Percentiles rank a stretch among this genome's conserved stretches.
Conservation (phyloP, 2,888 invertebrate genomes). For the Chromoteleia sp. region DNA sequence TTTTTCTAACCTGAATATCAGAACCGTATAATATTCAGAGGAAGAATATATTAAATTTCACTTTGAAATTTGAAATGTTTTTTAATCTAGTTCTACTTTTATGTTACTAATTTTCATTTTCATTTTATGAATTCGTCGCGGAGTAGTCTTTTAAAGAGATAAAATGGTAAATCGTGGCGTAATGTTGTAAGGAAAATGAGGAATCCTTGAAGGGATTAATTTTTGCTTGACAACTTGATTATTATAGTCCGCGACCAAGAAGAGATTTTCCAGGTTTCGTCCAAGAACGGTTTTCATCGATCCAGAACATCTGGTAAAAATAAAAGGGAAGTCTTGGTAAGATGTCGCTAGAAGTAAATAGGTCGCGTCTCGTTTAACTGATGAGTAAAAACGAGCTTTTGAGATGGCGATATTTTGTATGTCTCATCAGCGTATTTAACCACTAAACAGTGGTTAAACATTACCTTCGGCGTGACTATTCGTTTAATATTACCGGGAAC, state of each 20-base stretch:
- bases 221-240: slow-evolving; percentile 35
- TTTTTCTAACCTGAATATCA: no score
- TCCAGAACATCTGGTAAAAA: slow-evolving; percentile 58
- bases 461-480: background rate
- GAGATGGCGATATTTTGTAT: slow-evolving; percentile 38
- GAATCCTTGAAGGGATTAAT: slow-evolving; percentile 34
- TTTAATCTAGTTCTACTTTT: no score
- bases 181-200: slow-evolving; percentile 34
- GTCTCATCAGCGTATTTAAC: background rate
- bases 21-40: no score
- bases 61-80: no score
- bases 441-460: background rate
- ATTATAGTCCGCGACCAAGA: slow-evolving; percentile 16
- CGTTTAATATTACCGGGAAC: slow-evolving; percentile 1
- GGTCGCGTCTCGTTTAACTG: slow-evolving; percentile 61
- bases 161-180: slow-evolving; percentile 11
- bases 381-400: slow-evolving; percentile 46
- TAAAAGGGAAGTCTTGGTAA: slow-evolving; percentile 51
- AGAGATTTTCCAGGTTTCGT: slow-evolving; percentile 27
- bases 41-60: no score
- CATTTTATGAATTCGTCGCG: background rate
- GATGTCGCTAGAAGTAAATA: slow-evolving; percentile 71
- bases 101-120: no score
- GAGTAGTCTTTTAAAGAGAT: slow-evolving; percentile 14
- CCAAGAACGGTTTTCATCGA: slow-evolving; percentile 49